These are phyloP conservation scores for Charadrius vociferus DNA, from an alignment of 2,113 vertebrate species.

Conservation along the genomic window DNA sequence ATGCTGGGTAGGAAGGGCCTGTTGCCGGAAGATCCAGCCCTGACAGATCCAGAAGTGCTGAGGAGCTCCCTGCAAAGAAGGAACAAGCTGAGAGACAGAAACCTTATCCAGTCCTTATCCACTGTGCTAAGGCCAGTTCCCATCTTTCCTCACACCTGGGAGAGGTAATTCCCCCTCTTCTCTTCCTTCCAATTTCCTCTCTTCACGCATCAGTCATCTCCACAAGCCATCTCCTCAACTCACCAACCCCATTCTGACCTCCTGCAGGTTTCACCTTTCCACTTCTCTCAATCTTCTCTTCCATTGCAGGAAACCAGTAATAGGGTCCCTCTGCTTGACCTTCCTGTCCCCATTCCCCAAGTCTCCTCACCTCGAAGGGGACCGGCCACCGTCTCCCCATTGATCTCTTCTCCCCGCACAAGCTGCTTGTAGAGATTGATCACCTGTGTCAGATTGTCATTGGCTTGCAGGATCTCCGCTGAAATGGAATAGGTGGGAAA, in stretches of 20 bases:
- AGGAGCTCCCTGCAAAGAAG: slow-evolving; percentile 77
- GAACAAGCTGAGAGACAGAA: background rate
- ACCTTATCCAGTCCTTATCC: background rate
- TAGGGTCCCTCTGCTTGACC: background rate
- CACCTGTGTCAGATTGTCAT: slow-evolving; percentile 95
- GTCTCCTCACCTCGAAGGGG: slow-evolving; percentile 79
- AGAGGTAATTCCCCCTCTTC: background rate
- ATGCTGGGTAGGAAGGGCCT: slow-evolving; percentile 74
- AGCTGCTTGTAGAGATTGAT: slow-evolving; percentile 93
- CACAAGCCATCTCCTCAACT: background rate
- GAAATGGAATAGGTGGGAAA: background rate
- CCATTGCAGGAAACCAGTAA: background rate
- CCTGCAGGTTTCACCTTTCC: background rate
- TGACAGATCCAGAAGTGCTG: slow-evolving; percentile 89
- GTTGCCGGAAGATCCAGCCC: slow-evolving; percentile 84
- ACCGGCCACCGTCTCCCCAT: slow-evolving; percentile 74
- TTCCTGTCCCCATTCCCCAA: background rate
- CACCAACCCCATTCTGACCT: background rate
- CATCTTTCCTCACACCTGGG: background rate
- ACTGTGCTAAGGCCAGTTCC: background rate
- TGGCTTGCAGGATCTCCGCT: slow-evolving; percentile 97
- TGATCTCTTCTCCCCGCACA: slow-evolving; percentile 90
- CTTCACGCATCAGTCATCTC: background rate
- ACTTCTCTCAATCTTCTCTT: background rate
- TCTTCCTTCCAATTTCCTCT: background rate